Evolutionary conservation across 2,113 vertebrate species (phyloP), one percentile per base, ranked within the genome.

Genomic region (Cochlearius cochlearius): DNA sequence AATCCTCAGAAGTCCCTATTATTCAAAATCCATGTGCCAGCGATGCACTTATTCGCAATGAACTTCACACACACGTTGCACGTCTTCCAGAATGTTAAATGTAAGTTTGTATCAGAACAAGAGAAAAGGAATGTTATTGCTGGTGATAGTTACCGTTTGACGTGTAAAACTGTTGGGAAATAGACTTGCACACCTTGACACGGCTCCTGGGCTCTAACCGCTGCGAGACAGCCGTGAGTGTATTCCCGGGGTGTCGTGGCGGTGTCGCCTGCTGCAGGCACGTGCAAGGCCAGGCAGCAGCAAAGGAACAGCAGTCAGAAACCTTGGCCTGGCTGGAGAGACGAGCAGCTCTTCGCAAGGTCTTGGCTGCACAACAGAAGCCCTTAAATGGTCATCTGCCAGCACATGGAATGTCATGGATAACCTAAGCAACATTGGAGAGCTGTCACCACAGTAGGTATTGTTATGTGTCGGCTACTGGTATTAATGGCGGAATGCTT

Each of bases 371-470:
- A 0, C 26, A 2, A 10, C 22, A 34, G 43, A 18, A 62, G 66
- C 25, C 68, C 63, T n/a, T 0, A 1, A 11, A 11, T 1, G 36
- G 9, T 27, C 8, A 4, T 11, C 45, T 29, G 34, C 9, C 43
- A 20, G 19, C 8, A 11, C 1, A 2, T 0, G 0, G 7, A 1
- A 2, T 9, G 22, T 17, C 66, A 2, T 34, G 7, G 47, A 0
- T 8, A 0, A 11, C 5, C 18, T 7, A 1, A 7, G 78, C 45
- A 21, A 7, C 3, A 36, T 0, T 11, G 55, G 14, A 8, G 83
- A 30, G 47, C 73, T 17, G 52, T 11, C 52, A 0, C 47, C 2
- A 2, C 9, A 12, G 14, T 1, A 18, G 67, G 3, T 2, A 7
- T 1, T 27, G 58, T 2, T 13, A 0, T 3, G 32, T 0, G 15